These are phyloP conservation scores for Pyrocephalus nanus DNA, from an alignment of 2,797 vertebrate species.

Conservation along the genomic window DNA sequence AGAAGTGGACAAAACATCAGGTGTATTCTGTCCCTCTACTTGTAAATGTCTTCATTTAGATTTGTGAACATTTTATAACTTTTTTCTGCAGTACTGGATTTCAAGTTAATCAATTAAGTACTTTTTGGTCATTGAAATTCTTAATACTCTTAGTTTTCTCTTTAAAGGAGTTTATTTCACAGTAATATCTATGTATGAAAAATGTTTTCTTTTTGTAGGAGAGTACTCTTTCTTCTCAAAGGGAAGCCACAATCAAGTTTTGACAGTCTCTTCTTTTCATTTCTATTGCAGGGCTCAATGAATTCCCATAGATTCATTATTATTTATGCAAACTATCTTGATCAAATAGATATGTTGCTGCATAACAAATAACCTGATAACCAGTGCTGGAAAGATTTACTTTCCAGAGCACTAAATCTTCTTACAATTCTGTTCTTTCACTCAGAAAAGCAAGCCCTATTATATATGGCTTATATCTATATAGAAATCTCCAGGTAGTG, in stretches of 20 bases:
- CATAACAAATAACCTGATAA: not conserved
- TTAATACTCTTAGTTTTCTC: not conserved
- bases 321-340: not conserved
- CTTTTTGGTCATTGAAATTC: not conserved
- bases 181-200: not conserved
- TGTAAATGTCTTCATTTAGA: not conserved
- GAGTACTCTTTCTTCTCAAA: not conserved
- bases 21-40: not conserved
- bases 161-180: not conserved
- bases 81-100: not conserved
- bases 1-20: not conserved
- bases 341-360: not conserved
- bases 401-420: slow-evolving; percentile 3
- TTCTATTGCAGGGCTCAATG: not conserved
- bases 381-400: not conserved
- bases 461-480: not conserved
- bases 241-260: not conserved
- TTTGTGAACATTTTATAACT: not conserved
- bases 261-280: not conserved
- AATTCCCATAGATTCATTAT: not conserved
- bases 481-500: not conserved
- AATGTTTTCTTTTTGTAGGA: not conserved
- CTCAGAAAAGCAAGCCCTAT: not conserved
- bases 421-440: not conserved
- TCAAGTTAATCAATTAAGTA: not conserved